Evolutionary conservation across 2,888 invertebrate species (phyloP).

Genomic region (Harpalus rufipes): DNA sequence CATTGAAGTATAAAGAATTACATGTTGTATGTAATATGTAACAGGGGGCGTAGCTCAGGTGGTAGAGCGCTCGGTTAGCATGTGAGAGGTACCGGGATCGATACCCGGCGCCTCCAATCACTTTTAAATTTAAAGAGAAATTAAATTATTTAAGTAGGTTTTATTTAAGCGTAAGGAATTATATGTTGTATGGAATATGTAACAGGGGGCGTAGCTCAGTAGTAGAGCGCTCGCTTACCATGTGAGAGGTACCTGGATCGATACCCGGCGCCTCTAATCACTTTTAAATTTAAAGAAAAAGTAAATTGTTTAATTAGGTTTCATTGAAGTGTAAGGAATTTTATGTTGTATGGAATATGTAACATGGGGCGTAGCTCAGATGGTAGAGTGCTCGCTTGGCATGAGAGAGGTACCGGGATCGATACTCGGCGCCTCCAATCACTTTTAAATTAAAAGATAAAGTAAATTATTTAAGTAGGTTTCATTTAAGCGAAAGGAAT

Average conservation of each 20-base stretch:
- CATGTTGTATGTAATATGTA: no score
- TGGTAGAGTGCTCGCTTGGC: constrained; percentile 81
- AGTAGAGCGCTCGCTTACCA: no score
- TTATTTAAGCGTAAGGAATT: no score
- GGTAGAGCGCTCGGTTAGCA: constrained; percentile 75
- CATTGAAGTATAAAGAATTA: no score
- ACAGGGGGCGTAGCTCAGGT: constrained; percentile 67
- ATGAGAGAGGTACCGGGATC: constrained; percentile 81
- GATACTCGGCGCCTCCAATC: constrained; percentile 77
- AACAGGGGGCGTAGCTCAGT: no score
- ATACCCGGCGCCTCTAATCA: neutral
- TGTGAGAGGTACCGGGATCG: constrained; percentile 81
- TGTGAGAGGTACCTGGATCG: no score
- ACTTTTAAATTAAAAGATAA: neutral
- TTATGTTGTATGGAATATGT: neutral
- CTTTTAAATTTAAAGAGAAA: no score
- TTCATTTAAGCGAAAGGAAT: neutral
- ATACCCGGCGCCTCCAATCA: constrained; percentile 76
- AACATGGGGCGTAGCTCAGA: constrained; percentile 77
- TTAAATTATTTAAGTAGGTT: no score
- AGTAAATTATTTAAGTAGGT: neutral
- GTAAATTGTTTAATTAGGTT: neutral
- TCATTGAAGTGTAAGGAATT: neutral
- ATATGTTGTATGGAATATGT: no score
- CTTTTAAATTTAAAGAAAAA: neutral